phyloP scores from a whole-genome alignment of 1,140 invertebrate species.

The Heterodera schachtii region DNA sequence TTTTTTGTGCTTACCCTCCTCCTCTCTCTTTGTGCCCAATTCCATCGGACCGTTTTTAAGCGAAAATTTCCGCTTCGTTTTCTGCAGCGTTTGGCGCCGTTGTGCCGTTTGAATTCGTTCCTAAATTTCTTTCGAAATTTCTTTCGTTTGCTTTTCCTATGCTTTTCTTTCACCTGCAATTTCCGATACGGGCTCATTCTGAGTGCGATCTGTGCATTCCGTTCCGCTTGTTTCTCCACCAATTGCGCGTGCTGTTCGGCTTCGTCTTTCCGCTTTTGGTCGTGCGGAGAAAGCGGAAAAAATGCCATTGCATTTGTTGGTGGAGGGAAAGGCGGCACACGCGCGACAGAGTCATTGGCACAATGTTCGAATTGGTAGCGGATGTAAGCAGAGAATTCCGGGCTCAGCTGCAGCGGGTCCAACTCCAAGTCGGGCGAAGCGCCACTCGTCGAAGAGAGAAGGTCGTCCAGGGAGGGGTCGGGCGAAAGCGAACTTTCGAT shows the following conservation, averaged over 20 bases:
- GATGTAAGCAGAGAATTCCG: neutral
- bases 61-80: conserved; percentile 5
- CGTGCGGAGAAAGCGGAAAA: conserved; percentile 7
- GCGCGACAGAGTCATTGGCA: neutral
- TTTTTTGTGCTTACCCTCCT: neutral
- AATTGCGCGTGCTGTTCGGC: neutral
- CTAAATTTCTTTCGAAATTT: conserved; percentile 15
- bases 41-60: conserved; percentile 8
- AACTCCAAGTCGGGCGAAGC: neutral
- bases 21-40: neutral
- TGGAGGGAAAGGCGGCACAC: neutral
- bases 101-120: conserved; percentile 14
- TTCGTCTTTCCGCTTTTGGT: neutral
- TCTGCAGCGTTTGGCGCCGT: neutral
- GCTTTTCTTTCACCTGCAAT: conserved; percentile 12
- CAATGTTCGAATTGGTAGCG: neutral
- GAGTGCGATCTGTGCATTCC: conserved; percentile 8
- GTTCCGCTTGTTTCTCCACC: neutral
- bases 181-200: conserved; percentile 18
- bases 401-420: neutral
- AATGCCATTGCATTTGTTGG: neutral
- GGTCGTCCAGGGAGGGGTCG: conserved; percentile 8
- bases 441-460: conserved; percentile 6
- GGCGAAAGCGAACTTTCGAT: conserved; percentile 10
- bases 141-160: neutral